Conservation (phyloP, 30 jellyfish, hydroid and myxozoan genomes). For the Pseudorhiza aurosa region DNA sequence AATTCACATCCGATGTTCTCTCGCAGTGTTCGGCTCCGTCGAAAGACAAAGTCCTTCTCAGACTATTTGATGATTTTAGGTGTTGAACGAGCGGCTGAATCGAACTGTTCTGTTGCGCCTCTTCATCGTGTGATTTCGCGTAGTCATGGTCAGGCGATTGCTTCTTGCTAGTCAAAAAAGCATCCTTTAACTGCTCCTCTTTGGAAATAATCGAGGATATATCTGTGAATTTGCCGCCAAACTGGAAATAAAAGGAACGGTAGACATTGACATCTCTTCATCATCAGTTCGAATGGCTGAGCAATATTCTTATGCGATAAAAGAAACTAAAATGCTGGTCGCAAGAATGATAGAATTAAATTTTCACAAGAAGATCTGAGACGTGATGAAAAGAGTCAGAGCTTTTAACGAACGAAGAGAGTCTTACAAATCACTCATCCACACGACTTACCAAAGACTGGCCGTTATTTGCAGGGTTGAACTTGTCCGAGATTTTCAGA, state of each 20-base stretch:
- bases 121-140: slow-evolving; percentile 51
- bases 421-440: too few relatives aligned
- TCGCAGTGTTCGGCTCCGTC: slow-evolving; percentile 62
- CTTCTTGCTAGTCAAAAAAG: neutral
- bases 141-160: slow-evolving; percentile 87
- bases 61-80: slow-evolving; percentile 7
- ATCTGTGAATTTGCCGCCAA: slow-evolving; percentile 64
- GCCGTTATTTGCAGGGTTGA: slow-evolving; percentile 3
- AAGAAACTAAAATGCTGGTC: too few relatives aligned
- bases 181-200: slow-evolving; percentile 4
- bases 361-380: too few relatives aligned
- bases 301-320: too few relatives aligned
- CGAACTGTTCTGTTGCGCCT: neutral
- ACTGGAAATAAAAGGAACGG: slow-evolving; percentile 22
- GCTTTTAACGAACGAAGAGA: too few relatives aligned
- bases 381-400: too few relatives aligned
- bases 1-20: slow-evolving; percentile 27
- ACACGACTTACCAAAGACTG: neutral
- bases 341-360: too few relatives aligned
- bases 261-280: too few relatives aligned
- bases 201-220: slow-evolving; percentile 38
- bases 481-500: slow-evolving; percentile 36
- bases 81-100: slow-evolving; percentile 3
- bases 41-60: slow-evolving; percentile 70
- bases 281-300: too few relatives aligned